A percentile compares a stretch with the other conserved stretches of the same genome.
phyloP scores from a whole-genome alignment of 2,113 vertebrate species.

The Tinamus guttatus region DNA sequence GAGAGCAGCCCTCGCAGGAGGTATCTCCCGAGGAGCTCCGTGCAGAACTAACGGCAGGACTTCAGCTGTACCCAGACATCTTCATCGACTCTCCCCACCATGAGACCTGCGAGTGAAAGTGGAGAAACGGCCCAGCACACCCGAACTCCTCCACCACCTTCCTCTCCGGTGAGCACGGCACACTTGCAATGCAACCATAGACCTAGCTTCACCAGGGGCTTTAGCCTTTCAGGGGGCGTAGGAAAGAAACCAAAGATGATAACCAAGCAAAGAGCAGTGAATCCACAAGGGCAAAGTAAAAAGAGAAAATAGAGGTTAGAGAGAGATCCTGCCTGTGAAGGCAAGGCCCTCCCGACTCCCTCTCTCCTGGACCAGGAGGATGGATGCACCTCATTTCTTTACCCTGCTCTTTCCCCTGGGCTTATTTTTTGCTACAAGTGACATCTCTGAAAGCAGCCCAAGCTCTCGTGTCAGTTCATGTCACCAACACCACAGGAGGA shows the following conservation, averaged over 20 bases:
- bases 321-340: not conserved
- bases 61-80: not conserved
- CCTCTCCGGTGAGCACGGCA: accelerated
- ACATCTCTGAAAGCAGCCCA: not conserved
- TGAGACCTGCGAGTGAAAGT: not conserved
- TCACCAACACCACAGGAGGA: not conserved
- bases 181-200: not conserved
- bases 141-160: accelerated
- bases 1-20: not conserved
- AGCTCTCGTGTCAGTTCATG: not conserved
- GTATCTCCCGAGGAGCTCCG: not conserved
- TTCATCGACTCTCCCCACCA: not conserved
- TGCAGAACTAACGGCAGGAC: not conserved
- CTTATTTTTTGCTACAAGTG: not conserved
- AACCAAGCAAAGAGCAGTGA: not conserved
- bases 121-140: not conserved
- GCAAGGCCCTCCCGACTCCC: not conserved
- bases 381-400: not conserved
- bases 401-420: not conserved
- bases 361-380: not conserved
- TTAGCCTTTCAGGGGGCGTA: not conserved
- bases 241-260: not conserved
- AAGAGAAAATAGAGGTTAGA: not conserved
- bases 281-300: not conserved
- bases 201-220: not conserved